These are phyloP conservation scores for Aporophyla lueneburgensis DNA, from an alignment of 2,888 invertebrate species.

Conservation along the genomic window DNA sequence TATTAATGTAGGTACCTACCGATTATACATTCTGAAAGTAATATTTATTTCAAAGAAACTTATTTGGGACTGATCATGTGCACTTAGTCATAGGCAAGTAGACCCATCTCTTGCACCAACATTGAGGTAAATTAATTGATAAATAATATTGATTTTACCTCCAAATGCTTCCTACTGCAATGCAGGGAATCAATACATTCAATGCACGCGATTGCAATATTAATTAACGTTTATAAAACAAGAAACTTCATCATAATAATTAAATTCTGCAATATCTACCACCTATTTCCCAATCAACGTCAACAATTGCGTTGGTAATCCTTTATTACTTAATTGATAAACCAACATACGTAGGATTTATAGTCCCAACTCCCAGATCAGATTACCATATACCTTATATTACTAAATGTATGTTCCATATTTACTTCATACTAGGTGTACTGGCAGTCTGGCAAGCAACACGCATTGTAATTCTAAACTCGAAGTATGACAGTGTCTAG, in stretches of 20 bases:
- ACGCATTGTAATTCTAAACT: conserved; percentile 61
- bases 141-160: conserved; percentile 27
- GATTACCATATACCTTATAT: conserved; percentile 16
- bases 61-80: background rate
- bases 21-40: background rate
- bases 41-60: background rate
- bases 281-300: background rate
- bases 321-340: background rate
- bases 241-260: background rate
- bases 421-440: conserved; percentile 39
- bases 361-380: background rate
- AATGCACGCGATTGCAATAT: conserved; percentile 24
- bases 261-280: background rate
- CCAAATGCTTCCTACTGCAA: conserved; percentile 10
- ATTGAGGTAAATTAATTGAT: background rate
- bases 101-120: background rate
- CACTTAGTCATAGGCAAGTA: background rate
- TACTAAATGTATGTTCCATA: conserved; percentile 26
- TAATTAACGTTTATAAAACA: conserved; percentile 3
- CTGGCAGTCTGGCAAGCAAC: conserved; percentile 22
- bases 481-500: conserved; percentile 57
- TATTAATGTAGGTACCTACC: background rate
- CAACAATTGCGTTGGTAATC: background rate
- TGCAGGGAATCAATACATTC: conserved; percentile 1
- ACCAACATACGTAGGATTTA: background rate